Evolutionary conservation across 2,888 invertebrate genomes (phyloP).

Genomic region (Andricus quercusramuli): DNA sequence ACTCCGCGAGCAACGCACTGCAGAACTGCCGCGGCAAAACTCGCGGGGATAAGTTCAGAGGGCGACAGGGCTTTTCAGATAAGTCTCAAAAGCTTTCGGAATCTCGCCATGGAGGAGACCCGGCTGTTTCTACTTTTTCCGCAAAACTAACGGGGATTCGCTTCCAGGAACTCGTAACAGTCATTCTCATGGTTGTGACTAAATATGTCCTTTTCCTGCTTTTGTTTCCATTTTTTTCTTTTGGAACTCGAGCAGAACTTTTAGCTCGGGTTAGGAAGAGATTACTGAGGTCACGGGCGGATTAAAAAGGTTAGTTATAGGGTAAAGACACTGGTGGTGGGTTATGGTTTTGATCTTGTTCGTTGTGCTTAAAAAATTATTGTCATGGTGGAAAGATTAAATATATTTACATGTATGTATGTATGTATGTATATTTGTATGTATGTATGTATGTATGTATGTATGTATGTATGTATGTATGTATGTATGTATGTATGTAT

Average conservation of each 20-base stretch:
- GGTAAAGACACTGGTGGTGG: no score
- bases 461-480: no score
- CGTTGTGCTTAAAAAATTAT: no score
- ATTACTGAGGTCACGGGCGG: background rate
- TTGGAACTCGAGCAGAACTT: background rate
- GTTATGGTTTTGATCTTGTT: no score
- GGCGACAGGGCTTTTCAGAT: slow-evolving; percentile 1
- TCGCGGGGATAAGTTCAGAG: background rate
- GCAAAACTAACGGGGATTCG: background rate
- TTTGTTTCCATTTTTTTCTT: background rate
- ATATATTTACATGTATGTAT: no score
- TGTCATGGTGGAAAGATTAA: no score
- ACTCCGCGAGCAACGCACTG: slow-evolving; percentile 47
- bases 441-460: no score
- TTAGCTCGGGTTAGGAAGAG: background rate
- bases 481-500: no score
- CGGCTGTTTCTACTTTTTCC: background rate
- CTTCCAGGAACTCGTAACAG: background rate
- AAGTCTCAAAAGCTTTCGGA: background rate
- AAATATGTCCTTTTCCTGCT: background rate
- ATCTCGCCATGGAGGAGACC: background rate
- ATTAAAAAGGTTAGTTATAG: background rate
- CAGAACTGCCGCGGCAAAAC: background rate
- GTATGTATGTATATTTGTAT: no score
- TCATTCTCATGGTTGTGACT: background rate